These are phyloP conservation scores for Drosophila ironensis DNA, from an alignment of 1,140 invertebrate genomes.

Conservation along the genomic window DNA sequence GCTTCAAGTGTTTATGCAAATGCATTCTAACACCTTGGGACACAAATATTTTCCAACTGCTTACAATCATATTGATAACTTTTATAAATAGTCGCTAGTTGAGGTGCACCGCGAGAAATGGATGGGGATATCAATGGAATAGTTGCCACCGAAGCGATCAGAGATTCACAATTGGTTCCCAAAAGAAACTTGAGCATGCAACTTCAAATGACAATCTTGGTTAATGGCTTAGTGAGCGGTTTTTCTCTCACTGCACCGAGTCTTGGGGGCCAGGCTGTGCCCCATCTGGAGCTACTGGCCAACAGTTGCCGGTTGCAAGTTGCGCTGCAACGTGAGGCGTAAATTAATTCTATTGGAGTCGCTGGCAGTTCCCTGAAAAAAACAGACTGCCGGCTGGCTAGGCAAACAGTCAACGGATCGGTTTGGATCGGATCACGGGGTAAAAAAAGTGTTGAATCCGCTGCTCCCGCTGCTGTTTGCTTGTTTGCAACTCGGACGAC, in stretches of 20 bases:
- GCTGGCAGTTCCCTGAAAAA: conserved; percentile 76
- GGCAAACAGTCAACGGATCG: conserved; percentile 33
- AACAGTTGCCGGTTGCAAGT: conserved; percentile 26
- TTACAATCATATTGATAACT: conserved; percentile 76
- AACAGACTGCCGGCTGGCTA: conserved; percentile 21
- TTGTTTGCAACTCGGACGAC: conserved; percentile 58
- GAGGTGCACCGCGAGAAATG: conserved; percentile 11
- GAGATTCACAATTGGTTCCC: too few species aligned
- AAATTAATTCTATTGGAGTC: conserved; percentile 82
- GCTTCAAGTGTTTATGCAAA: conserved; percentile 80
- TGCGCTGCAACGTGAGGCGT: conserved; percentile 71
- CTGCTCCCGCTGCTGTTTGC: conserved; percentile 58
- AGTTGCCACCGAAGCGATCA: too few species aligned
- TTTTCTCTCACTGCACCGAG: neutral
- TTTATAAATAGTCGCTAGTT: conserved; percentile 57
- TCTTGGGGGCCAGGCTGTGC: neutral
- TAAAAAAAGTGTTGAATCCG: conserved; percentile 72
- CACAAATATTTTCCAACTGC: conserved; percentile 75
- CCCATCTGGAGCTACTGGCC: conserved; percentile 17
- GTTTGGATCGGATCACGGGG: conserved; percentile 11
- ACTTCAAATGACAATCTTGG: too few species aligned
- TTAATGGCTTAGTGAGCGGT: too few species aligned
- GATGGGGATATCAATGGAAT: too few species aligned
- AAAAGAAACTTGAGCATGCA: too few species aligned
- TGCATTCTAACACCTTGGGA: conserved; percentile 80